Base-by-base conservation (phyloP, 2,888 invertebrate species). In the Apotomis betuletana region DNA sequence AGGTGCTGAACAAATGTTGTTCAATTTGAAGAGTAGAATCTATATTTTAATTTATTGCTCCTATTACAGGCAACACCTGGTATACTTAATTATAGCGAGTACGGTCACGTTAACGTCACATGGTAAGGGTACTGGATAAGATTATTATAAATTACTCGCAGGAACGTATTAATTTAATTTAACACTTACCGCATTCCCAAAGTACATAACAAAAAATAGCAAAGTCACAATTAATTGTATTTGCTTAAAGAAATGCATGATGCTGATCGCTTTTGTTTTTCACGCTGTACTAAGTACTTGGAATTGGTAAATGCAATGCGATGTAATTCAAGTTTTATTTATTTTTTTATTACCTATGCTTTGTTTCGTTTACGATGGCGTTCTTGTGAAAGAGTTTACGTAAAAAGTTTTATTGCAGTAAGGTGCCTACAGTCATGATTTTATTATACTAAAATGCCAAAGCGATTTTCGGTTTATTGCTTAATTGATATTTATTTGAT, bases 121-220 rank as follows among this genome's bases (percentile, higher is more conserved):
- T 27, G 1, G 1, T 27, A 27, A 27, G 27, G 27, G 27, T 27
- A 27, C 27, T 27, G 27, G 27, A 27, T 27, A 27, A 27, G 27
- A 27, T 27, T 27, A 27, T 27, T 27, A 27, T 27, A 27, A 27
- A 27, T 27, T 27, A 27, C 27, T 27, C 27, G 27, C 41, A 3
- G 41, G 41, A 6, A 41, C 5, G 6, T 6, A 41, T 3, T 41
- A 41, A 41, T 6, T 41, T 6, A 3, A 41, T 41, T 41, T 41
- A 5, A 64, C 77, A 87, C 87, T 87, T 81, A 87, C 88, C 75
- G 86, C 85, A 68, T 81, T 78, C 49, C 74, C 78, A 62, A 84
- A 75, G 73, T 75, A 79, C 41, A 82, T 44, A 36, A 75, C 73
- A 36, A 80, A 69, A 5, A 78, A 62, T 44, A 80, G 72, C 36